Evolutionary conservation across 2,888 invertebrate species (phyloP), one percentile per base, ranked within the genome.

Genomic region (Apamea crenata): DNA sequence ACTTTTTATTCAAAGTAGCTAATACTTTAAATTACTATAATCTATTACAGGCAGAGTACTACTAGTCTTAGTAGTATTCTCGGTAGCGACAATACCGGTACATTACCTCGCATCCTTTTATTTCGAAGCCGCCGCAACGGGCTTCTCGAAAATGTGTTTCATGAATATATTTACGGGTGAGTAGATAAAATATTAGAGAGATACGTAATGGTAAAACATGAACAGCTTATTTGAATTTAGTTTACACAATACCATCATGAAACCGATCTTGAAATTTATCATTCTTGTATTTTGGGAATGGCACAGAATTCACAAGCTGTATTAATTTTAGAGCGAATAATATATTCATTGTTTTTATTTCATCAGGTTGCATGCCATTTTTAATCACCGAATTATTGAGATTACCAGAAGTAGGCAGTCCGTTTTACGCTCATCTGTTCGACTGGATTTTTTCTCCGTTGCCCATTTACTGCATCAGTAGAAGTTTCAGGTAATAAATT

Each of bases 121-220:
- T 75, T 99, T 98, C 92, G 97, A 97, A 25, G 97, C 98, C 1
- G 98, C 99, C 0, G 97, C 99, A 0, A 97, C 98, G 0, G 99
- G 98, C 1, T 98, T 98, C 93, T 98, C 98, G 0, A 97, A 98
- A 91, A 97, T 98, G 95, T 98, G 98, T 36, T 97, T 98, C 86
- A 96, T 98, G 74, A 98, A 98, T 91, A 97, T 98, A 81, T 97
- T 99, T 83, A 92, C 94, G 74, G 96, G 96, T 95, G 89, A 92
- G 90, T 84, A 47, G 29, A 59, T 53, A 10, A 59, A 32, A 56
- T 29, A 69, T 70, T 67, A 12, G 1, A 61, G 4, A 68, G 16
- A 73, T 44, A 47, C 12, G 56, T 67, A 78, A 63, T 25, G 18
- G 61, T 77, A 67, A 65, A 65, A 80, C 80, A 69, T 76, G 73